A percentile compares a stretch with the other conserved stretches of the same genome.
Conservation (phyloP, 2,113 vertebrate species). For the Macquaria australasica region DNA sequence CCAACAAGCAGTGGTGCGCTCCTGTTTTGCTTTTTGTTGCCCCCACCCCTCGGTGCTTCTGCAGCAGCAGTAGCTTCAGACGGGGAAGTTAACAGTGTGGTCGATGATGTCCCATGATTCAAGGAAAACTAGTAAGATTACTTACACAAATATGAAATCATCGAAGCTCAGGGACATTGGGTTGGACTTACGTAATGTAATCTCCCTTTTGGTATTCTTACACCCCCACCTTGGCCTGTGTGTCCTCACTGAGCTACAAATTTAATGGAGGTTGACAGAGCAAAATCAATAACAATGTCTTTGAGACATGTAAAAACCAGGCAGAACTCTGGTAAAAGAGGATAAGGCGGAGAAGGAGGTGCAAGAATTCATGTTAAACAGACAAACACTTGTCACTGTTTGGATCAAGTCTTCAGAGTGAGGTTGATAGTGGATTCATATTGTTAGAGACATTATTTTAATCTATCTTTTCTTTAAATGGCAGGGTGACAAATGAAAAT, state of each 20-base stretch:
- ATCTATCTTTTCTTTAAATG: neutral
- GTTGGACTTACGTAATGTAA: constrained; percentile 29
- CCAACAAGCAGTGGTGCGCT: constrained; percentile 19
- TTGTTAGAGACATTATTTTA: neutral
- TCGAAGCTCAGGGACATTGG: neutral
- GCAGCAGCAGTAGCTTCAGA: constrained; percentile 39
- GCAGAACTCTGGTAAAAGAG: neutral
- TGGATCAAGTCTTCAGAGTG: neutral
- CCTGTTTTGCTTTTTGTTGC: constrained; percentile 23
- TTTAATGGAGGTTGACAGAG: constrained; percentile 68
- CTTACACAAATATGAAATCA: constrained; percentile 3
- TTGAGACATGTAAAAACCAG: constrained; percentile 21
- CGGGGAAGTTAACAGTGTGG: constrained; percentile 12
- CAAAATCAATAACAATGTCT: constrained; percentile 61
- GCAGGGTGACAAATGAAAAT: neutral
- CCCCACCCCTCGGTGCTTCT: constrained; percentile 36
- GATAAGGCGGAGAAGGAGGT: neutral
- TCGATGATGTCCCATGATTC: neutral
- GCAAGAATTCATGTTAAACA: neutral
- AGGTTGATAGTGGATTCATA: neutral
- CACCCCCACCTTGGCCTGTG: constrained; percentile 30
- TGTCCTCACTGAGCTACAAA: constrained; percentile 42
- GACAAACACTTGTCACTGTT: neutral
- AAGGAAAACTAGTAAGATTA: neutral
- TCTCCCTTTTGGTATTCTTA: constrained; percentile 25